A percentile compares a stretch with the other conserved stretches of the same genome.
phyloP scores from a whole-genome alignment of 2,888 invertebrate genomes.

The Meandrusa payeni region DNA sequence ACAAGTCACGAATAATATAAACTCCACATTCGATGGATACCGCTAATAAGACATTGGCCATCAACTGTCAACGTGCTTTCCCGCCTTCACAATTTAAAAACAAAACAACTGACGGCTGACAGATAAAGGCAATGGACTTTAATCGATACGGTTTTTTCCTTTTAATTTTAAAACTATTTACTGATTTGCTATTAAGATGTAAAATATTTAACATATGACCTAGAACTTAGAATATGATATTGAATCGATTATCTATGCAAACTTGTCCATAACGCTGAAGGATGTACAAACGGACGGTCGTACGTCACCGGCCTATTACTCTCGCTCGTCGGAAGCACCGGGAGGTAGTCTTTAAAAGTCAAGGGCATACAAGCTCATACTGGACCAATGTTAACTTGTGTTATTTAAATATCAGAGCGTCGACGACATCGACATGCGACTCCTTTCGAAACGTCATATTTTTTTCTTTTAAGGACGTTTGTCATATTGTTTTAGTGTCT shows the following conservation, averaged over 20 bases:
- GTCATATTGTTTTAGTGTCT: conserved; percentile 29
- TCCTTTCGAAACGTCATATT: conserved; percentile 71
- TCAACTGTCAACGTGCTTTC: conserved; percentile 22
- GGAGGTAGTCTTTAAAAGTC: conserved; percentile 69
- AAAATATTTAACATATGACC: neutral
- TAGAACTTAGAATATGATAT: neutral
- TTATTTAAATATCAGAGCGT: conserved; percentile 75
- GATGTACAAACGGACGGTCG: conserved; percentile 30
- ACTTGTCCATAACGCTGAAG: conserved; percentile 2
- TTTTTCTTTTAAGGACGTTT: conserved; percentile 58
- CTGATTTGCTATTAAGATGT: neutral
- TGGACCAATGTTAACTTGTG: conserved; percentile 79
- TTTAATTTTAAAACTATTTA: neutral
- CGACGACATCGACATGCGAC: conserved; percentile 48
- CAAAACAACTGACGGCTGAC: conserved; percentile 6
- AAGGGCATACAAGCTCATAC: conserved; percentile 62
- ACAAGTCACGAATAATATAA: conserved; percentile 10
- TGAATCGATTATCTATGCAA: neutral
- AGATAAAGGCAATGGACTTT: conserved; percentile 4
- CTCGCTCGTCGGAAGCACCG: conserved; percentile 71
- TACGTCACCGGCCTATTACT: conserved; percentile 46
- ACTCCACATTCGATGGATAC: conserved; percentile 5
- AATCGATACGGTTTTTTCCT: neutral
- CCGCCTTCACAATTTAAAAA: conserved; percentile 18
- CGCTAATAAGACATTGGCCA: conserved; percentile 23